These are phyloP conservation scores for Scaptomyza flava DNA, from an alignment of 2,888 invertebrate genomes.

Conservation along the genomic window DNA sequence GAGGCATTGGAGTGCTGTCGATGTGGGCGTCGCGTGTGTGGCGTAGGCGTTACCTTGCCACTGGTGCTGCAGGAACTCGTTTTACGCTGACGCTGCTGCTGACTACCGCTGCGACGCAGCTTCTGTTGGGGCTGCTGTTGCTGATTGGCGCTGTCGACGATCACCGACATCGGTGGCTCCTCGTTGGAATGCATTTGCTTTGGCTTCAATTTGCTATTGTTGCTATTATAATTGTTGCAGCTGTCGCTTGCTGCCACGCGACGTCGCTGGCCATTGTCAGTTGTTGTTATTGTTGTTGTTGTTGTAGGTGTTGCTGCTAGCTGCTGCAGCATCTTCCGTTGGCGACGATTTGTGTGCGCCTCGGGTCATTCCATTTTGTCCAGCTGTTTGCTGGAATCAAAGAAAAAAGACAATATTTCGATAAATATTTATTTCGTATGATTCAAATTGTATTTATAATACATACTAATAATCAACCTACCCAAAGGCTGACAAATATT, in stretches of 20 bases:
- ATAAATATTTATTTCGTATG: not conserved
- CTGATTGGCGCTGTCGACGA: slow-evolving; percentile 61
- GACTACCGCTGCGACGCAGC: slow-evolving; percentile 56
- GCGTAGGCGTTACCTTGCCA: slow-evolving; percentile 41
- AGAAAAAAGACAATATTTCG: not conserved
- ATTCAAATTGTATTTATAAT: too few species aligned
- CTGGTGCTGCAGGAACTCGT: slow-evolving; percentile 76
- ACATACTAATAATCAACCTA: too few species aligned
- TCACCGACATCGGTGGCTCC: slow-evolving; percentile 73
- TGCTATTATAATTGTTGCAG: slow-evolving; percentile 49
- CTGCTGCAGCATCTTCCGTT: slow-evolving; percentile 71
- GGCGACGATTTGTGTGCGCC: slow-evolving; percentile 33
- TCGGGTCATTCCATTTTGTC: slow-evolving; percentile 63
- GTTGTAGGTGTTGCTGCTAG: slow-evolving; percentile 23
- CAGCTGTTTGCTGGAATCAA: slow-evolving; percentile 31
- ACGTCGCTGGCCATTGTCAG: slow-evolving; percentile 68
- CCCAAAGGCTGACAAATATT: too few species aligned
- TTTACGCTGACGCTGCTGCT: slow-evolving; percentile 62
- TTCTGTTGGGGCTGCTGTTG: slow-evolving; percentile 24
- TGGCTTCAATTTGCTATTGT: slow-evolving; percentile 47
- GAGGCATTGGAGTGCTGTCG: slow-evolving; percentile 59
- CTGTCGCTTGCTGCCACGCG: slow-evolving; percentile 60
- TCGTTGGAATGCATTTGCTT: slow-evolving; percentile 81
- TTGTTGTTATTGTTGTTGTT: slow-evolving; percentile 25
- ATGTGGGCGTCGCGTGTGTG: slow-evolving; percentile 47